phyloP scores from a whole-genome alignment of 2,797 vertebrate species.

The Pseudopleuronectes americanus region DNA sequence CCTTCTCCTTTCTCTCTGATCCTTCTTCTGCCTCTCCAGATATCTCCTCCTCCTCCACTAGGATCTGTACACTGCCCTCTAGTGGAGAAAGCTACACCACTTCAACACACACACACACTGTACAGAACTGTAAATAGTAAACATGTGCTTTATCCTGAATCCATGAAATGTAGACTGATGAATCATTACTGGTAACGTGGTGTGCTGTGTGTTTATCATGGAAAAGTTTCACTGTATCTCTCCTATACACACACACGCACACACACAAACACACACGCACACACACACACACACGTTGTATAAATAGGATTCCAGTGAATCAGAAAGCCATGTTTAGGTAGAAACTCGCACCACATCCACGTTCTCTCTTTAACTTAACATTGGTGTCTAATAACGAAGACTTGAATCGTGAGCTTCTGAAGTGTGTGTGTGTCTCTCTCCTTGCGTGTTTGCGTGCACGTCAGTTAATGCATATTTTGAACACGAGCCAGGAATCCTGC shows the following conservation, averaged over 20 bases:
- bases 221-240: slow-evolving; percentile 63
- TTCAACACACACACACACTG: slow-evolving; percentile 52
- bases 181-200: slow-evolving; percentile 74
- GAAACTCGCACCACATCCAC: slow-evolving; percentile 38
- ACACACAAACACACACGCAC: slow-evolving; percentile 3
- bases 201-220: slow-evolving; percentile 70
- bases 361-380: slow-evolving; percentile 57
- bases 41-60: slow-evolving; percentile 27
- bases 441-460: slow-evolving; percentile 45
- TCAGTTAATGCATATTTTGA: slow-evolving; percentile 35
- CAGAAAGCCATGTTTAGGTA: slow-evolving; percentile 74
- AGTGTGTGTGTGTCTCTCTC: slow-evolving; percentile 36
- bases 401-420: slow-evolving; percentile 64
- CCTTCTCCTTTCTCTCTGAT: not conserved
- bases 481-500: slow-evolving; percentile 52
- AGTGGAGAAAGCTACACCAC: slow-evolving; percentile 36
- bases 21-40: slow-evolving; percentile 21
- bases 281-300: slow-evolving; percentile 14
- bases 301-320: slow-evolving; percentile 63
- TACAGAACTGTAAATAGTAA: slow-evolving; percentile 81
- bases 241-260: slow-evolving; percentile 26
- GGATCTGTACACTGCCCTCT: slow-evolving; percentile 48
- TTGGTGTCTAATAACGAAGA: slow-evolving; percentile 53
- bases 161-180: slow-evolving; percentile 63
- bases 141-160: slow-evolving; percentile 64